A percentile compares a stretch with the other conserved stretches of the same genome.
These are phyloP conservation scores for Gerris lacustris DNA, from an alignment of 2,888 invertebrate species.

Conservation along the genomic window DNA sequence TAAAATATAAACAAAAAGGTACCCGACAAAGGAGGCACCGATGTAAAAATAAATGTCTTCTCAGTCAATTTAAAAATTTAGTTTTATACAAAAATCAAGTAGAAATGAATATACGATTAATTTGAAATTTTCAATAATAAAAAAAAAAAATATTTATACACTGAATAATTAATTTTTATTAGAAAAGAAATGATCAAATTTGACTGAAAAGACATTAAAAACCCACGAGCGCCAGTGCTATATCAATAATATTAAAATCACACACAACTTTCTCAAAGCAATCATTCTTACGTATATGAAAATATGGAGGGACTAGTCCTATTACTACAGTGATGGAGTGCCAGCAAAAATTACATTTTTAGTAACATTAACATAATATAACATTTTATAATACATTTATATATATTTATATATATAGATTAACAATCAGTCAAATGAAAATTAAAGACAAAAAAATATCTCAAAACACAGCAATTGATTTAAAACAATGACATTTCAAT, in stretches of 20 bases:
- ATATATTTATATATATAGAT: too few species aligned
- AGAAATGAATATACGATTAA: not conserved
- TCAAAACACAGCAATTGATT: too few species aligned
- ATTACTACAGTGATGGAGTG: not conserved
- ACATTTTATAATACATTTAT: too few species aligned
- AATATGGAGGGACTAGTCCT: not conserved
- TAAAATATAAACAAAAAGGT: not conserved
- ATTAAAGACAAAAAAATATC: too few species aligned
- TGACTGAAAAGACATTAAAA: constrained; percentile 3
- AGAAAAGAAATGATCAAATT: not conserved
- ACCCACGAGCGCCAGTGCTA: not conserved
- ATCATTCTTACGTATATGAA: not conserved
- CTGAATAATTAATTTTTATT: not conserved
- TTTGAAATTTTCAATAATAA: not conserved
- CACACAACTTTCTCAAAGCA: not conserved
- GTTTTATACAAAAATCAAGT: not conserved
- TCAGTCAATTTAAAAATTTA: not conserved
- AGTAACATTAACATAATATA: too few species aligned
- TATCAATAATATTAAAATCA: not conserved
- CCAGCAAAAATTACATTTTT: not conserved
- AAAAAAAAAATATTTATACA: not conserved
- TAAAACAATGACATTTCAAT: too few species aligned
- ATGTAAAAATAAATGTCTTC: not conserved
- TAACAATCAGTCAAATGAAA: too few species aligned
- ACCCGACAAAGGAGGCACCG: not conserved